Evolutionary conservation across 2,797 vertebrate species (phyloP).

Genomic region (Orestias chungarensis): DNA sequence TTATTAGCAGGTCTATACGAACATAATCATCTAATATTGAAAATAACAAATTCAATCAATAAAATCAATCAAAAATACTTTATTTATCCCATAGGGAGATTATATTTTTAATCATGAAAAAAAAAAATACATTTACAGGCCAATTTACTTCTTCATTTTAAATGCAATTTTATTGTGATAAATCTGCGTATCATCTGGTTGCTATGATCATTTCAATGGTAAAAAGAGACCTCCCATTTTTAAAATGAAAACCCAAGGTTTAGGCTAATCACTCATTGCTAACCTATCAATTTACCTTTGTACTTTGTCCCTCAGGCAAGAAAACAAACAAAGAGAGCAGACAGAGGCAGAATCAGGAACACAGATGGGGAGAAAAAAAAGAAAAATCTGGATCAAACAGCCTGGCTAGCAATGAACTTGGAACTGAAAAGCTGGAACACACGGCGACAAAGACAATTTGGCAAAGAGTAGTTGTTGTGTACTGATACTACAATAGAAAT

Average conservation of each 20-base stretch:
- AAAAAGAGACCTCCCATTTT: not conserved
- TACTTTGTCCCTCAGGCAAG: not conserved
- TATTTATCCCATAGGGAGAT: no score
- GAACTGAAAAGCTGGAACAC: conserved; percentile 13
- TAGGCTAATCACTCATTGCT: not conserved
- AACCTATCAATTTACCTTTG: conserved; percentile 1
- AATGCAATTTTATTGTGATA: not conserved
- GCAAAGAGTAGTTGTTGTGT: conserved; percentile 15
- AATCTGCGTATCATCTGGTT: not conserved
- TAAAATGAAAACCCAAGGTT: not conserved
- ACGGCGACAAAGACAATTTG: conserved; percentile 15
- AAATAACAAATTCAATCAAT: no score
- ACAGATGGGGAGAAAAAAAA: conserved; percentile 10
- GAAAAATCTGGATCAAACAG: conserved; percentile 22
- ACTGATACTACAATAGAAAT: not conserved
- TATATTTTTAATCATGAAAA: not conserved
- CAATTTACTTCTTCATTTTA: not conserved
- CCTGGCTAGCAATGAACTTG: conserved; percentile 13
- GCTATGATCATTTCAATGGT: not conserved
- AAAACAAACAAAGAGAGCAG: conserved; percentile 6
- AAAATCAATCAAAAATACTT: no score
- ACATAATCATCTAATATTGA: not conserved
- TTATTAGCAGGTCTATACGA: not conserved
- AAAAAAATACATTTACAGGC: not conserved
- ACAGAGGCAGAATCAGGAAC: conserved; percentile 13